phyloP scores from a whole-genome alignment of 1,140 invertebrate genomes.

The Patella vulgata region DNA sequence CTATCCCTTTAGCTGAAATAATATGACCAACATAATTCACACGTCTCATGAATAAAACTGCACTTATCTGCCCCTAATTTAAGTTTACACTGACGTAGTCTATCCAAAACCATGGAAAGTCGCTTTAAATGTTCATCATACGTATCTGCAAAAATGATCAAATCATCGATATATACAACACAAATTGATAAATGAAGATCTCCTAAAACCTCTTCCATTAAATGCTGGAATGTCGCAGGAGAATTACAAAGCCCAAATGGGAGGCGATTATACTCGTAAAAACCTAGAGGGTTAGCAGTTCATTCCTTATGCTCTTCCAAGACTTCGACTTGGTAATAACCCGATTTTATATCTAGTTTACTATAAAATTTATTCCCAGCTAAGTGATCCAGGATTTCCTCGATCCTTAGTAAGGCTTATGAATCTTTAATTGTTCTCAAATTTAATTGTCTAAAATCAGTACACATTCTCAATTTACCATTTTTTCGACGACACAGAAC shows the following conservation, averaged over 20 bases:
- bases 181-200: slow-evolving; percentile 20
- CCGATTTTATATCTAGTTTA: slow-evolving; percentile 60
- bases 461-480: slow-evolving; percentile 52
- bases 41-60: slow-evolving; percentile 60
- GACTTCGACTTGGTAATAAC: slow-evolving; percentile 57
- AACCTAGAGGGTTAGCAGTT: slow-evolving; percentile 45
- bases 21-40: slow-evolving; percentile 47
- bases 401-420: slow-evolving; percentile 69
- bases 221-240: slow-evolving; percentile 44
- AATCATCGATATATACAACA: slow-evolving; percentile 28
- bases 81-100: slow-evolving; percentile 10
- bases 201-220: slow-evolving; percentile 34
- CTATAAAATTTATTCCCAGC: slow-evolving; percentile 62
- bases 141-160: slow-evolving; percentile 25
- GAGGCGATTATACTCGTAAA: slow-evolving; percentile 26
- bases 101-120: slow-evolving; percentile 22
- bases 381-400: slow-evolving; percentile 65
- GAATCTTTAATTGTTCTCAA: slow-evolving; percentile 60
- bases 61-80: slow-evolving; percentile 35
- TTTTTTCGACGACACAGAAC: slow-evolving; percentile 25
- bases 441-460: slow-evolving; percentile 69
- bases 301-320: slow-evolving; percentile 48
- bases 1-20: slow-evolving; percentile 38
- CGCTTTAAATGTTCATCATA: slow-evolving; percentile 18
- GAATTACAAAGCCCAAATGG: slow-evolving; percentile 27